These are phyloP conservation scores for Diorhabda sublineata DNA, from an alignment of 1,140 invertebrate genomes.

Conservation along the genomic window DNA sequence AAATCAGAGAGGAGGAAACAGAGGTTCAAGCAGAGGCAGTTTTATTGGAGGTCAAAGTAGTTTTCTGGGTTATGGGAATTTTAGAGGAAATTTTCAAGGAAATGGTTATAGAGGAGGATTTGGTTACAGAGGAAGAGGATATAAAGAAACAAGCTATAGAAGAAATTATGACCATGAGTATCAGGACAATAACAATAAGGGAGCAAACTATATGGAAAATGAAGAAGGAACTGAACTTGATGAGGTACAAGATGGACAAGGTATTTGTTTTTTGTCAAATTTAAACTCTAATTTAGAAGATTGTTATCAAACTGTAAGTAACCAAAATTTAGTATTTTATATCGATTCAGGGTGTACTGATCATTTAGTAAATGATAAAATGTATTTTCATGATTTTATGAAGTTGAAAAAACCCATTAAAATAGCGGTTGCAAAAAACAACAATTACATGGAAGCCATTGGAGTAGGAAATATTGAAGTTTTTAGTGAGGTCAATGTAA, in stretches of 20 bases:
- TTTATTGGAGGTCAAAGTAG: no score
- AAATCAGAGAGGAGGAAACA: neutral
- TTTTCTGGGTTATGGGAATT: neutral
- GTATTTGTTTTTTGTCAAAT: conserved; percentile 12
- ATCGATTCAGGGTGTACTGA: neutral
- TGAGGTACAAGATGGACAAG: neutral
- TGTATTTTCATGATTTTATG: neutral
- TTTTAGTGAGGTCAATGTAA: neutral
- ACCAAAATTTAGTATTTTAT: neutral
- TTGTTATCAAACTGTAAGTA: neutral
- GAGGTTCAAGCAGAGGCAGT: neutral
- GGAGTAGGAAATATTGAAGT: conserved; percentile 10
- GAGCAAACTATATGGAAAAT: neutral
- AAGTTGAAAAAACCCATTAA: neutral
- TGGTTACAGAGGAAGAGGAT: neutral
- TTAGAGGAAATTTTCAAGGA: no score
- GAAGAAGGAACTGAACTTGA: neutral
- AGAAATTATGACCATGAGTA: no score
- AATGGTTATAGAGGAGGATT: neutral
- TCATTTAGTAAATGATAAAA: neutral
- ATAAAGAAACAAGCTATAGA: no score
- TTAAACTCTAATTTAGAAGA: neutral
- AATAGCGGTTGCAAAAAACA: neutral
- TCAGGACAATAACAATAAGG: neutral
- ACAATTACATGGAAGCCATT: conserved; percentile 8